Conservation (phyloP, 2,113 vertebrate species). For the Pyxicephalus adspersus region DNA sequence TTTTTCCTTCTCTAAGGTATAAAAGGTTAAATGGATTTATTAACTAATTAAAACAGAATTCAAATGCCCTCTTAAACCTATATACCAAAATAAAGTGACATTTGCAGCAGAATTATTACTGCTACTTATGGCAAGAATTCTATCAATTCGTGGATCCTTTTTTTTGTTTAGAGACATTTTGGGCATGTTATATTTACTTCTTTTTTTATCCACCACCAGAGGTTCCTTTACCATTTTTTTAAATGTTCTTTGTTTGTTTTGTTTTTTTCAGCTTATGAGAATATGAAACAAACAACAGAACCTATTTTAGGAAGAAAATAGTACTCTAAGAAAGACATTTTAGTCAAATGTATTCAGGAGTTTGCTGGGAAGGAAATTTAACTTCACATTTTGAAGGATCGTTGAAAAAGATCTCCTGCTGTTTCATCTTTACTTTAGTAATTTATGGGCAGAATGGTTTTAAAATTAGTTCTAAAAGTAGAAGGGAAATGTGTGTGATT, state of each 20-base stretch:
- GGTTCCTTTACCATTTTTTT: too few species aligned
- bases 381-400: not conserved
- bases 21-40: too few species aligned
- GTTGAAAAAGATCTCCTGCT: not conserved
- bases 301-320: slow-evolving; percentile 9
- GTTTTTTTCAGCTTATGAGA: not conserved
- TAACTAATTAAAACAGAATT: too few species aligned
- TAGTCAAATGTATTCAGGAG: slow-evolving; percentile 4
- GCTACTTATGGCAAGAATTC: too few species aligned
- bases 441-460: slow-evolving; percentile 4
- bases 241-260: not conserved
- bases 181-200: too few species aligned
- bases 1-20: too few species aligned
- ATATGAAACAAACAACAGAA: not conserved
- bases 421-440: not conserved
- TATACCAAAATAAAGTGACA: too few species aligned
- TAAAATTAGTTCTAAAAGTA: not conserved
- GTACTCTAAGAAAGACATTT: not conserved
- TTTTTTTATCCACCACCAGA: too few species aligned
- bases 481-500: not conserved
- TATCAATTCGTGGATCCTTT: too few species aligned
- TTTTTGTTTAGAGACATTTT: too few species aligned
- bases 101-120: too few species aligned
- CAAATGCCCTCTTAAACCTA: too few species aligned
- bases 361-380: not conserved